Base-by-base conservation (phyloP, 2,888 invertebrate species). In the Heliconius sara region DNA sequence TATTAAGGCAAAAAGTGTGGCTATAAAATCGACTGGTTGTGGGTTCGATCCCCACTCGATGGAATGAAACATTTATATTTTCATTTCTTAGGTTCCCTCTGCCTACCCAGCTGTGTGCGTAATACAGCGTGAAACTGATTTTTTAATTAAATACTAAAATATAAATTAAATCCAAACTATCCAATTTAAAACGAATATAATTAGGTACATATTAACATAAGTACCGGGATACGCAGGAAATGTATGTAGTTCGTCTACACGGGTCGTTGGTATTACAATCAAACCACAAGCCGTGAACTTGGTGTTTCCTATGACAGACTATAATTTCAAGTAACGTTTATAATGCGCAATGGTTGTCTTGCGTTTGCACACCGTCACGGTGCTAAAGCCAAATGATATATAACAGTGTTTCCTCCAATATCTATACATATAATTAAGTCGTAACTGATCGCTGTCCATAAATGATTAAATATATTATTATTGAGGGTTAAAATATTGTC, bases 161-260 rank as follows among this genome's bases (percentile, higher is more conserved):
- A 66, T 16, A 19, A 34, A 3, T 30, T 30, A 67, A 67, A 34
- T 84, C 87, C 83, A 84, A 84, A 60, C 60, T n/a, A n/a, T 13
- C 84, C 87, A 84, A 86, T 88, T 89, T 89, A 86, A 85, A 86
- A 87, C 87, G 87, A 9, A 16, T 19, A 52, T 5, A 16, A 0
- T 16, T 52, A 34, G 9, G 9, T 34, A 52, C 52, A 19, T 63
- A 89, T 83, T 74, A 84, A 87, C 83, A 86, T 84, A 68, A 84
- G 86, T 87, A 86, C 84, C 84, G 75, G 85, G 86, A 87, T 88
- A 88, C 88, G 87, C 90, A 90, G 90, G 89, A 91, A 91, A 91
- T 91, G 90, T 91, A 52, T 19, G 19, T 19, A 90, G 91, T 90
- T 89, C 92, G 91, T 90, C 88, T 90, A 85, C 88, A 92, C 90